Base-by-base conservation (phyloP, 1,140 invertebrate species). In the Manduca sexta region DNA sequence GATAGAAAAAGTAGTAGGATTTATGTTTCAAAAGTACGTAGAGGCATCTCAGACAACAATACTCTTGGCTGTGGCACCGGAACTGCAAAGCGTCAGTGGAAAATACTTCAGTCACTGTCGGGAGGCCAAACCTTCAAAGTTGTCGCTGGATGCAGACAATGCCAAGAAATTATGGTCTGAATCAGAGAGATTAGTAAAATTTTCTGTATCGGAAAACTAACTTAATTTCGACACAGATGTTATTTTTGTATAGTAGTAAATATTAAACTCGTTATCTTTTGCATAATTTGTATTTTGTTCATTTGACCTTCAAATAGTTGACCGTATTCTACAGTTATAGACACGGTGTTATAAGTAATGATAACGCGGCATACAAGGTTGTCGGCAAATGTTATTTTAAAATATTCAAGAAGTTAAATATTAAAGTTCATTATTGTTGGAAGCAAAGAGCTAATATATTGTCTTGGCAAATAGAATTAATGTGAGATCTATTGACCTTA, bases 1-100 rank as follows among this genome's bases (percentile, higher is more conserved):
- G 12, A 52, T 82, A 29, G 52, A 66, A 10, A 56, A 56, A 18
- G n/a, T 18, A 41, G 46, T 85, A 64, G 86, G 59, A 21, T 74
- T 75, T 44, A 45, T 82, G 38, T 83, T 77, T 49, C 76, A n/a
- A 91, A 72, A 85, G 57, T 52, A 49, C 83, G 5, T 77, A 64
- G 87, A 89, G 62, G 91, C 89, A 0, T 87, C 90, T 2, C 90
- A 91, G 56, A 90, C 90, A 3, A 76, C 86, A 0, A 85, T 91
- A 18, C 87, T 88, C 67, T 69, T 90, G 18, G 82, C 89, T 6
- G 84, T 90, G 1, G 79, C 86, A 21, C 86, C 88, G 8, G 87
- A 89, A 42, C 66, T 91, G 2, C 66, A 78, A 45, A 77, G 78
- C 16, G 68, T 89, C 4, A 88, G 72, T 34, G 91, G 91, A 8